Evolutionary conservation across 2,888 invertebrate genomes (phyloP).

Genomic region (Holacanthella duospinosa): DNA sequence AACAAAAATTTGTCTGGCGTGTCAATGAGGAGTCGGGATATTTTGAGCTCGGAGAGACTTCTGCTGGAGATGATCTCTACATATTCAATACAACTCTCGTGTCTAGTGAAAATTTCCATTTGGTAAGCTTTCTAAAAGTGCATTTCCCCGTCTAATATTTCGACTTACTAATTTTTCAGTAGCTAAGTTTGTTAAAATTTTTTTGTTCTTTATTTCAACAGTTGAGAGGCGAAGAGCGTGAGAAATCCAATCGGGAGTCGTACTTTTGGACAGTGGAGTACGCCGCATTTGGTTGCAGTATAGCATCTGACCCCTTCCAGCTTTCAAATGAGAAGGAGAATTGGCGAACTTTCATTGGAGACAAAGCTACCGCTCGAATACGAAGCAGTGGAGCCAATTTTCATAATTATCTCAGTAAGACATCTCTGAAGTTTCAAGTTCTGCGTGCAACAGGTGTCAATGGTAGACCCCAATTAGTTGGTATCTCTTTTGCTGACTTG

Average conservation of each 20-base stretch:
- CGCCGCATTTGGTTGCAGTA: constrained; percentile 23
- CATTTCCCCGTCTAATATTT: too few relatives aligned
- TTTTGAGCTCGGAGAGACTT: constrained; percentile 23
- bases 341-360: constrained; percentile 26
- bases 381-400: constrained; percentile 20
- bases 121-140: constrained; percentile 9
- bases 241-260: not conserved
- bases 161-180: not conserved
- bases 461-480: constrained; percentile 20
- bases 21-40: constrained; percentile 21
- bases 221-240: not conserved
- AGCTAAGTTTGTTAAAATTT: not conserved
- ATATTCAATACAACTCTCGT: constrained; percentile 25
- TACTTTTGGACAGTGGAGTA: constrained; percentile 24
- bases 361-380: constrained; percentile 28
- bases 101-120: constrained; percentile 21
- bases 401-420: constrained; percentile 19
- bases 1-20: constrained; percentile 11
- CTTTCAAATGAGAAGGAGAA: constrained; percentile 12
- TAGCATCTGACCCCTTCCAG: constrained; percentile 27
- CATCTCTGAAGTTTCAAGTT: constrained; percentile 20
- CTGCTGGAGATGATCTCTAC: constrained; percentile 25
- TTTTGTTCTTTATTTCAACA: not conserved
- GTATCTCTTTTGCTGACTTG: constrained; percentile 22
- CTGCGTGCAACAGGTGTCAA: constrained; percentile 7